Conservation (phyloP, 1,140 invertebrate genomes). For the Sipha flava region DNA sequence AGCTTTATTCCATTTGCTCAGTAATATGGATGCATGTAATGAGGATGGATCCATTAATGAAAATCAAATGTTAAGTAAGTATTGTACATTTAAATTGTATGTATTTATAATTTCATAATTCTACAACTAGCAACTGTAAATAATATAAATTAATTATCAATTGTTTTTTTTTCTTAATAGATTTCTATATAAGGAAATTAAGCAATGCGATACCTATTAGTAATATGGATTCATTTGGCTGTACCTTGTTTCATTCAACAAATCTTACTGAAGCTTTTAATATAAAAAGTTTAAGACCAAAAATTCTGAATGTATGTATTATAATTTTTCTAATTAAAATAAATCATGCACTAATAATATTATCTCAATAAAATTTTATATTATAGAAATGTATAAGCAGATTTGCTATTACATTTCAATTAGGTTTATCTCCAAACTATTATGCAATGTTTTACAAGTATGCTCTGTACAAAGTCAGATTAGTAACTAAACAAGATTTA, state of each 20-base stretch:
- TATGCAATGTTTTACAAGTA: constrained; percentile 15
- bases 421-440: neutral
- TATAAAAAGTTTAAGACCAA: neutral
- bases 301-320: neutral
- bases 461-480: neutral
- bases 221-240: neutral
- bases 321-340: neutral
- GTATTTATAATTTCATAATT: too few relatives aligned
- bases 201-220: neutral
- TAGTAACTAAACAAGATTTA: neutral
- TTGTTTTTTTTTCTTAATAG: too few relatives aligned
- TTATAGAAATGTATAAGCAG: neutral
- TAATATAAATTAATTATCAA: too few relatives aligned
- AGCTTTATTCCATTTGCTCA: neutral
- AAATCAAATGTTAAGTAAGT: neutral
- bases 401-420: neutral
- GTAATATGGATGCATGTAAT: neutral
- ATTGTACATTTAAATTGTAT: neutral
- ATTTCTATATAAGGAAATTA: neutral
- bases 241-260: neutral
- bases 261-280: neutral
- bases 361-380: neutral
- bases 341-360: neutral
- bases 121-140: too few relatives aligned
- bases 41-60: neutral